These are phyloP conservation scores for Chalcis sispes DNA, from an alignment of 2,888 invertebrate genomes.

Conservation along the genomic window DNA sequence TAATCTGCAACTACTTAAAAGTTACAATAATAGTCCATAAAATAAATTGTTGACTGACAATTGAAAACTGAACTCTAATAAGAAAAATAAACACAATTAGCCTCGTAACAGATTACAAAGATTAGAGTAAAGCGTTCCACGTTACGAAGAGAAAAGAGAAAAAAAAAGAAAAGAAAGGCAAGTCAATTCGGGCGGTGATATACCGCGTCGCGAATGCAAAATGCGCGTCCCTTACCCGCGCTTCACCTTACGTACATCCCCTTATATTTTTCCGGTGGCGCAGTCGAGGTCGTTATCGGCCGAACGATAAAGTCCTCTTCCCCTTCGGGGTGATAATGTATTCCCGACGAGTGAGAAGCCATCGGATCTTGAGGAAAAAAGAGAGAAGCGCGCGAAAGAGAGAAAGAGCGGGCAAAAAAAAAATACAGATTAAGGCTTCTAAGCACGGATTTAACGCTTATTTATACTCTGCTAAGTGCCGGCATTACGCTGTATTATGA, in stretches of 20 bases:
- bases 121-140: constrained; percentile 28
- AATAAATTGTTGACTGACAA: background rate
- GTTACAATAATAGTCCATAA: too few species aligned
- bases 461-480: constrained; percentile 75
- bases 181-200: constrained; percentile 37
- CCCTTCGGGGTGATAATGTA: constrained; percentile 73
- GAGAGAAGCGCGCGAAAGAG: constrained; percentile 58
- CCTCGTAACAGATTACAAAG: constrained; percentile 22
- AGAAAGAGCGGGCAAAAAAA: constrained; percentile 55
- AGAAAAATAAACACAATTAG: constrained; percentile 14
- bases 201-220: constrained; percentile 34
- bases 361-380: too few species aligned
- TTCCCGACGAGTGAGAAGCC: constrained; percentile 66
- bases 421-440: constrained; percentile 75
- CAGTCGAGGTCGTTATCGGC: constrained; percentile 66
- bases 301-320: constrained; percentile 70
- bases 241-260: constrained; percentile 40
- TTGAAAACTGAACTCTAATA: background rate
- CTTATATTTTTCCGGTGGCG: constrained; percentile 29
- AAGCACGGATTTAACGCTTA: constrained; percentile 76
- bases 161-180: background rate
- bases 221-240: constrained; percentile 17
- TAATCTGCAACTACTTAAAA: too few species aligned
- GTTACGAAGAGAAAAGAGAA: background rate
- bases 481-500: constrained; percentile 73